Percentiles rank a stretch among this genome's conserved stretches.
These are phyloP conservation scores for Hirtodrosophila alboralis DNA, from an alignment of 2,888 invertebrate species.

Conservation along the genomic window DNA sequence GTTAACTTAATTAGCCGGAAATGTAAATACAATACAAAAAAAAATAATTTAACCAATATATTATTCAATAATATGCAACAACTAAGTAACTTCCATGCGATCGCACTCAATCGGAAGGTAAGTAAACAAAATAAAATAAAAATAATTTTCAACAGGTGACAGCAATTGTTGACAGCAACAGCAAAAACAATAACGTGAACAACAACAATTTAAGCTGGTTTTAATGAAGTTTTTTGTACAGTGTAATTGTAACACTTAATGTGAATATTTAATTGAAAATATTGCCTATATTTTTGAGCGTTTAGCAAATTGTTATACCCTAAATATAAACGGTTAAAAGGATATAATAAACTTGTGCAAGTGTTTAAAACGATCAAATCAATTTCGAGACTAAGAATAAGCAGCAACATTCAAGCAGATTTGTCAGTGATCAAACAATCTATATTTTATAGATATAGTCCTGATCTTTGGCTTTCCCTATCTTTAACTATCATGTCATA, in stretches of 20 bases:
- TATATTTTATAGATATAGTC: too few relatives aligned
- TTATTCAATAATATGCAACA: constrained; percentile 29
- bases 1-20: constrained; percentile 70
- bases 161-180: constrained; percentile 16
- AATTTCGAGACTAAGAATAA: too few relatives aligned
- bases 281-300: constrained; percentile 32
- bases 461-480: too few relatives aligned
- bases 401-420: too few relatives aligned
- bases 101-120: constrained; percentile 21
- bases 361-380: too few relatives aligned
- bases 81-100: constrained; percentile 42
- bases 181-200: constrained; percentile 15
- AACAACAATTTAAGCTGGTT: constrained; percentile 21
- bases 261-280: constrained; percentile 37
- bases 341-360: too few relatives aligned
- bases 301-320: constrained; percentile 35
- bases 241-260: constrained; percentile 44
- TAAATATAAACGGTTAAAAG: too few relatives aligned
- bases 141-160: constrained; percentile 14
- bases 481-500: too few relatives aligned
- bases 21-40: constrained; percentile 47
- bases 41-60: constrained; percentile 29
- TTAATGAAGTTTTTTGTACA: constrained; percentile 25
- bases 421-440: too few relatives aligned
- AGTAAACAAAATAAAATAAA: too few relatives aligned